Base-by-base conservation (phyloP, 1,140 invertebrate species). In the Pseudomyrmex pallidus region DNA sequence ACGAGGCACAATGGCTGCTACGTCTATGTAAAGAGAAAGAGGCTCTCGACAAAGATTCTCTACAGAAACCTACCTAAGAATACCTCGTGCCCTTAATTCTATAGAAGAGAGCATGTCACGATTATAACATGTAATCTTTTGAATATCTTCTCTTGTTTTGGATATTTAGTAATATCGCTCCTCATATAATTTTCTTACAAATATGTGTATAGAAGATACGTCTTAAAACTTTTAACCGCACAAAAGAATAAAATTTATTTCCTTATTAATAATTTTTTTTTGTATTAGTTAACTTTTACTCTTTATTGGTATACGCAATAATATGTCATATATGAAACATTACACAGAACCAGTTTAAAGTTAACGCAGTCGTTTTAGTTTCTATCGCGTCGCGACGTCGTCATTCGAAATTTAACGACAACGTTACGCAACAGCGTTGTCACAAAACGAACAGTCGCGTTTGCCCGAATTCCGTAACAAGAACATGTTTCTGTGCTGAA, bases 371-470 rank as follows among this genome's bases (percentile, higher is more conserved):
- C 64, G 4, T 10, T 22, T 22, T 4, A 10, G 17, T 12, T 46
- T 5, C 17, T 68, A 48, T 1, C 20, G 48, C 44, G 13, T 52
- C 13, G 50, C 15, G 62, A 22, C 35, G n/a, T 12, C 22, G 44
- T 54, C 13, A 59, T 57, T 59, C 76, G 22, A 59, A 17, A 72
- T 80, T 72, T 80, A 72, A 80, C 44, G 54, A 48, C 44, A 46
- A 80, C 15, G 46, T 80, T 72, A 72, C 56, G 66, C 15, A 70
- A 72, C 44, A 46, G 20, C 54, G 20, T 48, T 54, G 74, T 68
- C 46, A 50, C 61, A 59, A 57, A 78, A 78, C 76, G 54, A 80
- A 80, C 66, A 80, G 72, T 70, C 76, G 46, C 44, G 56, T 80
- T 80, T 80, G 15, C 20, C 15, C 44, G 46, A 61, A 80, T 80